A percentile compares a stretch with the other conserved stretches of the same genome.
Conservation (phyloP, 2,888 invertebrate genomes). For the Melieria picta region DNA sequence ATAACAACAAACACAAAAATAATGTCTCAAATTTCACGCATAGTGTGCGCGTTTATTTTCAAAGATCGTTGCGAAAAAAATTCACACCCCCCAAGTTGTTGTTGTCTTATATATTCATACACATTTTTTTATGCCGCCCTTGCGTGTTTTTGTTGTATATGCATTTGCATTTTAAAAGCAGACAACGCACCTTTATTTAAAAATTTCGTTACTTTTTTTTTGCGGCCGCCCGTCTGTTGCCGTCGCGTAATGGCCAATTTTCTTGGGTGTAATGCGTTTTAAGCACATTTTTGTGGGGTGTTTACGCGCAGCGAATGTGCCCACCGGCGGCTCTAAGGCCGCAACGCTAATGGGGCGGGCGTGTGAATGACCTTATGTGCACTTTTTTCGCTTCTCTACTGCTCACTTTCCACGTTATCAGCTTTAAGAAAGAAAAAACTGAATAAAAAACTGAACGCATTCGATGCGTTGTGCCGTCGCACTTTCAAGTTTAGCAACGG, state of each 20-base stretch:
- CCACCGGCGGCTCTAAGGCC: background rate
- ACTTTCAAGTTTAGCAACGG: background rate
- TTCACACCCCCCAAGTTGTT: background rate
- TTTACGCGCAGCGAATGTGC: slow-evolving; percentile 49
- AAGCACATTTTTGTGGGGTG: slow-evolving; percentile 62
- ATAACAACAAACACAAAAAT: slow-evolving; percentile 1
- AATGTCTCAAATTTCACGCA: slow-evolving; percentile 24
- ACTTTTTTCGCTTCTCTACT: background rate
- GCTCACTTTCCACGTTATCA: no score
- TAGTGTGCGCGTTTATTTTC: slow-evolving; percentile 7
- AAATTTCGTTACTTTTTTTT: slow-evolving; percentile 25
- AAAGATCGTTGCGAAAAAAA: slow-evolving; percentile 1
- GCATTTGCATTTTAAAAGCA: slow-evolving; percentile 36
- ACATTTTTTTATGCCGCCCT: background rate
- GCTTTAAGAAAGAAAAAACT: no score
- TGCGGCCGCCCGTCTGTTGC: slow-evolving; percentile 14
- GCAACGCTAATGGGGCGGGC: slow-evolving; percentile 24
- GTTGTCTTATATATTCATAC: background rate
- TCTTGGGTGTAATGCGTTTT: slow-evolving; percentile 62
- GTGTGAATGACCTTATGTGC: slow-evolving; percentile 44
- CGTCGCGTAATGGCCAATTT: slow-evolving; percentile 59
- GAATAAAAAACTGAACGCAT: no score
- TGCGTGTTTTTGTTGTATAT: background rate
- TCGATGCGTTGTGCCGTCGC: no score
- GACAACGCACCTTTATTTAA: slow-evolving; percentile 57